phyloP scores from a whole-genome alignment of 2,888 invertebrate species.

The Epinotia nisella region DNA sequence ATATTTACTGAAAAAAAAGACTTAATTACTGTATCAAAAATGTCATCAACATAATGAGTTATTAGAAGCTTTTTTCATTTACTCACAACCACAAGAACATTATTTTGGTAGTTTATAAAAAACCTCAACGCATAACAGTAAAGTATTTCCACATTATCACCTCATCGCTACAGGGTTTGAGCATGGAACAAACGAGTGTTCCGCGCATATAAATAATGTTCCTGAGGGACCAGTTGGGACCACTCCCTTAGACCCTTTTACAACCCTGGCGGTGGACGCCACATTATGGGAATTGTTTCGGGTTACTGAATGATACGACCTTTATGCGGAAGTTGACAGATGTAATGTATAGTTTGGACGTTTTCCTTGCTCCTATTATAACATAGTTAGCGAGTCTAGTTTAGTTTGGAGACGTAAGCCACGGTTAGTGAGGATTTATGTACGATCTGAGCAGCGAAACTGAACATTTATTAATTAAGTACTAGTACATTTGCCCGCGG shows the following conservation, averaged over 20 bases:
- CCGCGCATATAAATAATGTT: constrained; percentile 63
- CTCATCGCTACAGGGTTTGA: constrained; percentile 49
- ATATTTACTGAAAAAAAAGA: too few relatives aligned
- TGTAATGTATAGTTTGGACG: constrained; percentile 19
- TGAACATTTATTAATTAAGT: not conserved
- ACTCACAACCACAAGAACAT: not conserved
- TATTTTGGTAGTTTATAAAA: not conserved
- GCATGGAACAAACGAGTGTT: constrained; percentile 56
- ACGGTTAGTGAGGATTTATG: not conserved
- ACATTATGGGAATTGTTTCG: constrained; percentile 45
- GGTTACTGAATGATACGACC: constrained; percentile 45
- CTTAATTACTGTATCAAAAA: too few relatives aligned
- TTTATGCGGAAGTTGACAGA: constrained; percentile 30
- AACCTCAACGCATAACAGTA: constrained; percentile 4
- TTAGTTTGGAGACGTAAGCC: not conserved
- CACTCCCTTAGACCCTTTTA: constrained; percentile 66
- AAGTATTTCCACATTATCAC: constrained; percentile 27
- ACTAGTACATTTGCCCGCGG: too few relatives aligned
- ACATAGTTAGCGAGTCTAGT: not conserved
- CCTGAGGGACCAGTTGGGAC: constrained; percentile 66
- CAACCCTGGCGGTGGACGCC: constrained; percentile 54
- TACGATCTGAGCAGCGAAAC: not conserved
- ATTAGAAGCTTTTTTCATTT: not conserved
- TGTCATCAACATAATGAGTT: not conserved
- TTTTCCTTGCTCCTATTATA: not conserved